Percentiles rank a stretch among this genome's conserved stretches.
Evolutionary conservation across 2,797 vertebrate genomes (phyloP).

Genomic region (Pseudocheirus occidentalis): DNA sequence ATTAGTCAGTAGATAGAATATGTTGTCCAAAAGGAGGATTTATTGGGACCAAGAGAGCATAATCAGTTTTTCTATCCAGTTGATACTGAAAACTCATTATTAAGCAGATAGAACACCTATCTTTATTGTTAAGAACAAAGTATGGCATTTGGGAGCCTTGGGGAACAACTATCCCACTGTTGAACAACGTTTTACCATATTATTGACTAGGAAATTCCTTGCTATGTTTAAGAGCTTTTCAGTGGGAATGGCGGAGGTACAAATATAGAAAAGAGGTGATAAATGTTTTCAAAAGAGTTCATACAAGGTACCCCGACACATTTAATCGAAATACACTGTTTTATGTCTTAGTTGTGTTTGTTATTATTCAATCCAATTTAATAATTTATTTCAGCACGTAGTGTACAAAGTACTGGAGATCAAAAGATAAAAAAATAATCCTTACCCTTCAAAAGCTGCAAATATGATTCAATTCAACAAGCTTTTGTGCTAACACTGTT

Average conservation of each 20-base stretch:
- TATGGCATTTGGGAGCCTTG: not conserved
- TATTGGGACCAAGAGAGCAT: not conserved
- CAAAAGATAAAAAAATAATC: not conserved
- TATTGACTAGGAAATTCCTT: slow-evolving; percentile 3
- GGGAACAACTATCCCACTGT: not conserved
- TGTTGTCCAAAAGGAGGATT: not conserved
- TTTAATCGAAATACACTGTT: not conserved
- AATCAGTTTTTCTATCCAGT: not conserved
- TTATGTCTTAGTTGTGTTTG: not conserved
- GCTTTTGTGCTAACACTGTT: not conserved
- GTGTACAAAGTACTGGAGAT: not conserved
- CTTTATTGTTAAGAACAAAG: not conserved
- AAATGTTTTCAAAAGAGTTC: not conserved
- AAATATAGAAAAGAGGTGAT: not conserved
- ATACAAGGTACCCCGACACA: not conserved
- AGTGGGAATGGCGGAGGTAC: not conserved
- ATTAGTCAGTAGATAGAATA: not conserved
- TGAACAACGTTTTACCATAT: slow-evolving; percentile 6
- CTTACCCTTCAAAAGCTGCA: not conserved
- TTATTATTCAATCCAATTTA: not conserved
- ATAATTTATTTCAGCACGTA: not conserved
- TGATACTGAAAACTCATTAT: not conserved
- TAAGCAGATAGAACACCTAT: not conserved
- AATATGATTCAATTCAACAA: not conserved
- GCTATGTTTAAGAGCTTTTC: not conserved